Conservation (phyloP, 2,113 vertebrate species). For the Drymodes brunneopygia region DNA sequence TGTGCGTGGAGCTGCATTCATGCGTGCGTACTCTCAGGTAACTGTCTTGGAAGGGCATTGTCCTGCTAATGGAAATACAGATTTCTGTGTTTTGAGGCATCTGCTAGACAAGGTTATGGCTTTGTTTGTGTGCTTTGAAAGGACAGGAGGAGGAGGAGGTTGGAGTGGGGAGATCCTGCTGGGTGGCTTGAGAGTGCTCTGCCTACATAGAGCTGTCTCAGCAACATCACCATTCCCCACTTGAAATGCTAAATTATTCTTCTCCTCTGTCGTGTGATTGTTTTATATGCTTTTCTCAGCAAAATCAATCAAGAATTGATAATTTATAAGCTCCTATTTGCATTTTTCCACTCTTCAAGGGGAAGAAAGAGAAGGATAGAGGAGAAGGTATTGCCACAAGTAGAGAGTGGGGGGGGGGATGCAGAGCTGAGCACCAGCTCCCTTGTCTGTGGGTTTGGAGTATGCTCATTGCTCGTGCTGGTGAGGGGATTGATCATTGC, state of each 20-base stretch:
- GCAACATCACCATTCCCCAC: not conserved
- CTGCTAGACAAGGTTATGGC: not conserved
- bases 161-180: not conserved
- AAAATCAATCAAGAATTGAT: constrained; percentile 67
- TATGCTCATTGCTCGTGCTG: not conserved
- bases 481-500: not conserved
- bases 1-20: accelerated
- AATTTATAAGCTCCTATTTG: constrained; percentile 56
- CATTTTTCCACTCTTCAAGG: constrained; percentile 26
- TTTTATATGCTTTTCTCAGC: constrained; percentile 62
- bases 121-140: not conserved
- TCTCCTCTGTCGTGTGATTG: not conserved
- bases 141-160: not conserved
- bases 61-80: not conserved
- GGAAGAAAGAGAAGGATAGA: not conserved
- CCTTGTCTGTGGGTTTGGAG: not conserved
- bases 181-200: not conserved
- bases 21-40: not conserved
- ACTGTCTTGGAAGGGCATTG: not conserved
- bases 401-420: not conserved
- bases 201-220: constrained; percentile 42
- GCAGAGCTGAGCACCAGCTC: not conserved
- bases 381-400: not conserved
- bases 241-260: constrained; percentile 54
- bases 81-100: not conserved